phyloP scores from a whole-genome alignment of 2,888 invertebrate genomes.

The Drosophila anomalata region DNA sequence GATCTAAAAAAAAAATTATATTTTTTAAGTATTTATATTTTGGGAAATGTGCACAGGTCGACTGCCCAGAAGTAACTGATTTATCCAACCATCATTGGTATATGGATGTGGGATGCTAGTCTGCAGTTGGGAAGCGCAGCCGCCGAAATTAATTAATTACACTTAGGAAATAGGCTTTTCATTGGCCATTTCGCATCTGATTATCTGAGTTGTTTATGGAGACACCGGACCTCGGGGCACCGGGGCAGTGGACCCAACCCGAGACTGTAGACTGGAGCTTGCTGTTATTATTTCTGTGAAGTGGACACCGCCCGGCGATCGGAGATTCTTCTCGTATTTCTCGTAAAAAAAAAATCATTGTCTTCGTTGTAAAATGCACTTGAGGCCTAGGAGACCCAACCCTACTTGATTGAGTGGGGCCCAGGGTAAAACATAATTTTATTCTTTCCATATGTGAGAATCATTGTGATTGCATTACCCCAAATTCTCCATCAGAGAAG shows the following conservation, averaged over 20 bases:
- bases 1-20: no score
- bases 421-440: constrained; percentile 11
- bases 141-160: constrained; percentile 80
- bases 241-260: background rate
- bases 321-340: constrained; percentile 7
- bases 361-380: constrained; percentile 31
- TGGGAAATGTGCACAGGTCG: constrained; percentile 45
- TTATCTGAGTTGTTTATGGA: constrained; percentile 26
- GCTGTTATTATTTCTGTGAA: constrained; percentile 33
- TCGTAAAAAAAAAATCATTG: background rate
- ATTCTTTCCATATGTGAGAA: constrained; percentile 1
- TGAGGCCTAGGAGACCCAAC: constrained; percentile 23
- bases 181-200: constrained; percentile 32
- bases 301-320: constrained; percentile 59
- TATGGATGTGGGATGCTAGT: constrained; percentile 37
- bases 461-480: constrained; percentile 37
- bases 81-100: constrained; percentile 20
- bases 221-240: constrained; percentile 7
- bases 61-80: constrained; percentile 62
- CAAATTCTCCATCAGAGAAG: constrained; percentile 16
- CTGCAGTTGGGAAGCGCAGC: constrained; percentile 54
- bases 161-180: constrained; percentile 79
- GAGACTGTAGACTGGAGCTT: constrained; percentile 1
- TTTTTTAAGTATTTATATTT: background rate
- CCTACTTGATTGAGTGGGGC: constrained; percentile 33